phyloP scores from a whole-genome alignment of 2,797 vertebrate genomes.

The Balearica regulorum region DNA sequence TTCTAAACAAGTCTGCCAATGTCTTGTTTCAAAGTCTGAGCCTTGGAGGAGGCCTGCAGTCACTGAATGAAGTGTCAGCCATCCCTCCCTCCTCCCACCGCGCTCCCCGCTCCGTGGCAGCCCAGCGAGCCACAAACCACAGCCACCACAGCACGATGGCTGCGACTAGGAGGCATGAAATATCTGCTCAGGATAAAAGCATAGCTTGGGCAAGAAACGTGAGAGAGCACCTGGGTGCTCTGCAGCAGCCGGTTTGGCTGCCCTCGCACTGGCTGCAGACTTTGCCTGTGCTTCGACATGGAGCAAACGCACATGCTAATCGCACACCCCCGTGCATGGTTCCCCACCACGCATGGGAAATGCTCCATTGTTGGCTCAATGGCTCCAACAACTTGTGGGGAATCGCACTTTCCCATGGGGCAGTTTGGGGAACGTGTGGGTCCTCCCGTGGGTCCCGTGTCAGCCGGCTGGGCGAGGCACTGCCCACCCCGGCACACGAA shows the following conservation, averaged over 20 bases:
- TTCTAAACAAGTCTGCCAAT: conserved; percentile 68
- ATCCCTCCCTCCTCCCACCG: conserved; percentile 2
- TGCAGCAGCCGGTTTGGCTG: neutral
- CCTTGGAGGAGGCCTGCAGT: conserved; percentile 61
- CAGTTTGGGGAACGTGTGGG: neutral
- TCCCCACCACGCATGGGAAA: accelerated
- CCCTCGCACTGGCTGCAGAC: neutral
- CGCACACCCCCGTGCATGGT: accelerated
- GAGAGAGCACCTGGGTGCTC: neutral
- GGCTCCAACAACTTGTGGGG: neutral
- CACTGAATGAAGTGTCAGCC: conserved; percentile 55
- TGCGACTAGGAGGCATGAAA: neutral
- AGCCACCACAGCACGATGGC: neutral
- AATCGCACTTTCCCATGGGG: accelerated
- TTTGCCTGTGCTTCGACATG: accelerated
- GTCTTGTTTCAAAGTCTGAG: conserved; percentile 71
- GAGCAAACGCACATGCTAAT: accelerated
- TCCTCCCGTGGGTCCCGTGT: accelerated
- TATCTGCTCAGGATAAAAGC: neutral
- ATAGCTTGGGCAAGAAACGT: neutral
- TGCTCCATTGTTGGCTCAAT: accelerated
- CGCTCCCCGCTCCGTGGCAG: neutral
- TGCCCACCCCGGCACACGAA: neutral
- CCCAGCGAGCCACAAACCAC: neutral
- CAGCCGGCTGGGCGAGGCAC: accelerated